phyloP scores from a whole-genome alignment of 2,888 invertebrate species.

The Brenthis ino region DNA sequence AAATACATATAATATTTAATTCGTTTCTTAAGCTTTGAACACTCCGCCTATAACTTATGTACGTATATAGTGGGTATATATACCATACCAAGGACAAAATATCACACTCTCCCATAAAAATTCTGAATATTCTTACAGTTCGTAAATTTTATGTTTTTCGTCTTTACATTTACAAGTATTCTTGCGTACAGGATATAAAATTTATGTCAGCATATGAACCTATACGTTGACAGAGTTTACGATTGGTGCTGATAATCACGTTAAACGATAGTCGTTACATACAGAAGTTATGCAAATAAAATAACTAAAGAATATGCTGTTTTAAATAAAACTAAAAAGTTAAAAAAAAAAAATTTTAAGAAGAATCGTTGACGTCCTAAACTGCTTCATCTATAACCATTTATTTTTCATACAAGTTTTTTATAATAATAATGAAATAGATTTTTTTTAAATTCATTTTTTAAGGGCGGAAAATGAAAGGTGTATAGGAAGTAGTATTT shows the following conservation, averaged over 20 bases:
- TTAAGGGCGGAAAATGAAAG: too few relatives aligned
- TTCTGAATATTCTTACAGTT: constrained; percentile 69
- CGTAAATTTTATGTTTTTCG: constrained; percentile 71
- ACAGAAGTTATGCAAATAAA: neutral
- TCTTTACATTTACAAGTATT: constrained; percentile 51
- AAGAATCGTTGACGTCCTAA: too few relatives aligned
- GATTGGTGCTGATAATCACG: constrained; percentile 51
- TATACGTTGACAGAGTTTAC: constrained; percentile 59
- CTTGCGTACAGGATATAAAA: constrained; percentile 50
- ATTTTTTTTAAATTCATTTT: too few relatives aligned
- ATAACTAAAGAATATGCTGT: neutral
- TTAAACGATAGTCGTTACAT: neutral
- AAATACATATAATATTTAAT: too few relatives aligned
- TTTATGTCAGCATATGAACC: constrained; percentile 45
- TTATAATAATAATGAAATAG: too few relatives aligned
- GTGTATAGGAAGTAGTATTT: too few relatives aligned
- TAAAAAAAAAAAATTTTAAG: neutral
- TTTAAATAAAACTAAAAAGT: neutral
- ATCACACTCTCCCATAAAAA: constrained; percentile 70
- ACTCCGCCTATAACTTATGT: constrained; percentile 26
- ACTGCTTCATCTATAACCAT: too few relatives aligned
- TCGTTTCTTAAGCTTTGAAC: neutral
- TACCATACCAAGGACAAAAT: constrained; percentile 46
- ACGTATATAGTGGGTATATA: constrained; percentile 11
- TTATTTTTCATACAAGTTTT: too few relatives aligned